phyloP scores from a whole-genome alignment of 2,888 invertebrate genomes.

The Eupithecia centaureata region DNA sequence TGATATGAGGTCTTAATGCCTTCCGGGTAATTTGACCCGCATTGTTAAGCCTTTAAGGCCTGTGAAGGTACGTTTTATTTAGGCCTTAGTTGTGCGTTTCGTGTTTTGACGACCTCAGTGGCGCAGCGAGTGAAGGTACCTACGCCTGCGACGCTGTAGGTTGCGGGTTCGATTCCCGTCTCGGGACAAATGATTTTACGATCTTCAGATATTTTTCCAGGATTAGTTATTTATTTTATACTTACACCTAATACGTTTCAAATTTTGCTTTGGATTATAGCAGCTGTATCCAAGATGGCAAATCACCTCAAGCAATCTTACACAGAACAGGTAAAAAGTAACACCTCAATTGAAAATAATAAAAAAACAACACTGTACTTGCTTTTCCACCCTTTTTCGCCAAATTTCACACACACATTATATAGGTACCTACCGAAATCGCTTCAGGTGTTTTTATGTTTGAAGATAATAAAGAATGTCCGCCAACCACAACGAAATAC shows the following conservation, averaged over 20 bases:
- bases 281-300: no score
- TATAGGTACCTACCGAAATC: neutral
- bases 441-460: neutral
- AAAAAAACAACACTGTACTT: no score
- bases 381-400: no score
- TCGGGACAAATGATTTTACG: neutral
- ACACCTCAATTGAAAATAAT: no score
- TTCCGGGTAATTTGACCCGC: conserved; percentile 40
- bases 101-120: neutral
- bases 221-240: no score
- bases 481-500: neutral
- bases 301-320: no score
- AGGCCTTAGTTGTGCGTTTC: neutral
- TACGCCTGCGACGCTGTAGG: neutral
- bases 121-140: neutral
- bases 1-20: conserved; percentile 27
- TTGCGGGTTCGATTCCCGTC: neutral
- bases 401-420: no score
- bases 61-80: neutral
- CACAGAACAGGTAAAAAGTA: no score
- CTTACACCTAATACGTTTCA: no score
- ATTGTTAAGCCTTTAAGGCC: neutral
- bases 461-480: neutral
- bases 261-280: no score
- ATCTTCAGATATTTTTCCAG: no score